Conservation (phyloP, 2,797 vertebrate species). For the Decapterus maruadsi region DNA sequence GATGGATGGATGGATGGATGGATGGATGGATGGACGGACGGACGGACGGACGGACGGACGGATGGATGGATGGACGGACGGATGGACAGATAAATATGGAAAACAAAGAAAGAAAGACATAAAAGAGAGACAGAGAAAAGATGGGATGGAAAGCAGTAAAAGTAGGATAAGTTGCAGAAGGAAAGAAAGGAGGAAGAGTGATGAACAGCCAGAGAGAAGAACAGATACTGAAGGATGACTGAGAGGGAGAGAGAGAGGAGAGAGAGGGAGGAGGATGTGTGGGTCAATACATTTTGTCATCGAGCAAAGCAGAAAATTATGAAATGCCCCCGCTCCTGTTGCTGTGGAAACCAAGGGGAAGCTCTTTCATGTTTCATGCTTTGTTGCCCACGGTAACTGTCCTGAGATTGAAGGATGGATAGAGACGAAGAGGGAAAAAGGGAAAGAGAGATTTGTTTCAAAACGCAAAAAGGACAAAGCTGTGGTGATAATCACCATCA, state of each 20-base stretch:
- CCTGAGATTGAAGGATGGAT: constrained; percentile 53
- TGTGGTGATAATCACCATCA: neutral
- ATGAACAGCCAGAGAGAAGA: neutral
- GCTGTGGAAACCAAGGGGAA: constrained; percentile 61
- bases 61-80: constrained; percentile 6
- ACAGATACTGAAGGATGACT: neutral
- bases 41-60: constrained; percentile 9
- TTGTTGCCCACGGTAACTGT: constrained; percentile 65
- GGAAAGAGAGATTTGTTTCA: constrained; percentile 2
- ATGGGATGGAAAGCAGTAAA: neutral
- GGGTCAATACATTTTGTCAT: constrained; percentile 59
- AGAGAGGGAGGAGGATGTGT: constrained; percentile 27
- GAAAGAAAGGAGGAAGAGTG: neutral
- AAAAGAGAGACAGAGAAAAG: neutral
- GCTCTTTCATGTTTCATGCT: constrained; percentile 62
- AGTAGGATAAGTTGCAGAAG: constrained; percentile 7
- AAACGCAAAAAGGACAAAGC: neutral
- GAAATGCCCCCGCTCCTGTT: constrained; percentile 52
- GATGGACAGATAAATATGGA: constrained; percentile 4
- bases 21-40: constrained; percentile 7
- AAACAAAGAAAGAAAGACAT: neutral
- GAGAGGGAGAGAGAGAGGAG: neutral
- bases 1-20: too few relatives aligned
- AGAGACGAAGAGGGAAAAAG: constrained; percentile 1
- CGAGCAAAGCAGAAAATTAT: constrained; percentile 51